Conservation (phyloP, 2,797 vertebrate genomes). For the Liparis tanakae region DNA sequence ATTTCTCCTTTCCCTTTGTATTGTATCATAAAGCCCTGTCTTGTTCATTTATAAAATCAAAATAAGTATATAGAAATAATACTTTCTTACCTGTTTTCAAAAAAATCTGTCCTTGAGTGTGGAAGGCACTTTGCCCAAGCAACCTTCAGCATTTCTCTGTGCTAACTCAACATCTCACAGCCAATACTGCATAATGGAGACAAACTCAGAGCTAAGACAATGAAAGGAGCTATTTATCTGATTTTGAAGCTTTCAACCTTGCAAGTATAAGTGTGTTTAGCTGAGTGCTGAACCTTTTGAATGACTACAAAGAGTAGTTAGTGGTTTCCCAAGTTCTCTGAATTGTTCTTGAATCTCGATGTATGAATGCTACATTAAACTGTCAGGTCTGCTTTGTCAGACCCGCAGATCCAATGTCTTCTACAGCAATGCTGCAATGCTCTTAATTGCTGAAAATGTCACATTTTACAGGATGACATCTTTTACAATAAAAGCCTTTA, state of each 20-base stretch:
- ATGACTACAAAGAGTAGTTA: conserved; percentile 29
- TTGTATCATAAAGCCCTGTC: too few relatives aligned
- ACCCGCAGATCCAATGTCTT: conserved; percentile 22
- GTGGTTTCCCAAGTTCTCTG: conserved; percentile 28
- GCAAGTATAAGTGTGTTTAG: conserved; percentile 41
- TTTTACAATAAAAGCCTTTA: conserved; percentile 45
- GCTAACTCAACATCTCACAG: conserved; percentile 25
- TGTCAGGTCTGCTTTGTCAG: conserved; percentile 24
- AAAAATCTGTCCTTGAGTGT: conserved; percentile 46
- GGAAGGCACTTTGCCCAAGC: conserved; percentile 36
- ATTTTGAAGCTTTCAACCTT: conserved; percentile 59
- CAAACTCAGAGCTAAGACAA: conserved; percentile 44
- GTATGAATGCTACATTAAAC: conserved; percentile 16
- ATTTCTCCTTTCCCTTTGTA: too few relatives aligned
- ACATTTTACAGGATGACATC: conserved; percentile 50
- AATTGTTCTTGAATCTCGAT: conserved; percentile 44
- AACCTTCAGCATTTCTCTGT: conserved; percentile 56
- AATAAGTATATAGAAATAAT: conserved; percentile 27
- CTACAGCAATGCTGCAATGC: conserved; percentile 16
- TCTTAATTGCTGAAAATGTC: conserved; percentile 56
- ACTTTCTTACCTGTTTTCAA: conserved; percentile 49
- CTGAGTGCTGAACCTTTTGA: conserved; percentile 41
- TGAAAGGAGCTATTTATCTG: conserved; percentile 51
- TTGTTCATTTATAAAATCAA: too few relatives aligned
- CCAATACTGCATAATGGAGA: conserved; percentile 42